Evolutionary conservation across 2,113 vertebrate species (phyloP), one percentile per base, ranked within the genome.

Genomic region (Cyprinodon variegatus): DNA sequence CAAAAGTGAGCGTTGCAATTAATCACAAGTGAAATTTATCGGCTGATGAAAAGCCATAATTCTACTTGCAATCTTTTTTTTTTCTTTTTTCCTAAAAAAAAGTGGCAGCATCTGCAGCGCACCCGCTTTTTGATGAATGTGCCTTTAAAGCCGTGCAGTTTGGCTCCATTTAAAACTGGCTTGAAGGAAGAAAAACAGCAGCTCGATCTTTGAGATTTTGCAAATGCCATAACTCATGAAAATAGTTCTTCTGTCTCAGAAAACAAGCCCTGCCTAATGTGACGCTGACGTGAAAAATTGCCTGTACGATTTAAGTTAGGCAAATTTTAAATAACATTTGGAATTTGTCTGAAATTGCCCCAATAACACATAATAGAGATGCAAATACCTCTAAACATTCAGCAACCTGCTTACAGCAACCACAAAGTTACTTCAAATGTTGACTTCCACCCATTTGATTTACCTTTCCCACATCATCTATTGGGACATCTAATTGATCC

Each of bases 1-100:
- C 90, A 90, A 93, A 95, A 94, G 94, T 94, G 94, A 95, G 94
- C 92, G 94, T 95, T 95, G 94, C 94, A 95, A 95, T 95, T 95
- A 95, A 95, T 95, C 94, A 94, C 92, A 93, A 95, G 93, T 94
- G 94, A 95, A 95, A 95, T 95, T 94, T 94, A 95, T 95, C 92
- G 93, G 94, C 93, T 92, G 93, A 94, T 95, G 94, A 95, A 95
- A 95, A 95, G 94, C 92, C 91, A 92, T 94, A 95, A 95, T 95
- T 95, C 94, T 94, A 93, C 93, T 93, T 90, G 92, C 91, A 88
- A 88, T 89, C 90, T 87, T 89, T 87, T 83, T 71, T 83, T 79
- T 82, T 39, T 48, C 37, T 36, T 43, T 59, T 72, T 72, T 78
- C 74, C 50, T n/a, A 57, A 83, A 74, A 92, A 89, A 93, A 90